Evolutionary conservation across 1,140 invertebrate species (phyloP).

Genomic region (Mercenaria mercenaria): DNA sequence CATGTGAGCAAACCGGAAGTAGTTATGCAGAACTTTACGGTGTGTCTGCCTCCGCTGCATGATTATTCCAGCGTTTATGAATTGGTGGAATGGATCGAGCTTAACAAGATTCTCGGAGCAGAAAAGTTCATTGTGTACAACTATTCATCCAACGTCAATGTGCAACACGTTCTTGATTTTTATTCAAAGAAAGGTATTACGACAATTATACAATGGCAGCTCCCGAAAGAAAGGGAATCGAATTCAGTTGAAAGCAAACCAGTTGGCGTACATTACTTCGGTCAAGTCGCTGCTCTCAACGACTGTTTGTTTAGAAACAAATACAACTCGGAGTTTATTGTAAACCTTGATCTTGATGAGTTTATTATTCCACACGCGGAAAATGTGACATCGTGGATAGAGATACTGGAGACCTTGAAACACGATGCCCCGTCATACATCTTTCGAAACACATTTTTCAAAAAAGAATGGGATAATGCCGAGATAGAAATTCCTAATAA

Average conservation of each 20-base stretch:
- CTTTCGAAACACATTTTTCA: conserved; percentile 57
- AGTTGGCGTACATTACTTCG: conserved; percentile 36
- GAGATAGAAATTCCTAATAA: background rate
- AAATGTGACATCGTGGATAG: background rate
- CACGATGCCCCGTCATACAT: background rate
- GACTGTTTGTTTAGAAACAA: conserved; percentile 53
- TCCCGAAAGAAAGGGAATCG: conserved; percentile 89
- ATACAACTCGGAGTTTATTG: conserved; percentile 1
- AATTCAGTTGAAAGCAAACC: background rate
- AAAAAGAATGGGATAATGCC: conserved; percentile 40
- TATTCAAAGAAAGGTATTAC: conserved; percentile 89
- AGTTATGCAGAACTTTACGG: background rate
- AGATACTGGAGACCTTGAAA: background rate
- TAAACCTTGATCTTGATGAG: conserved; percentile 51
- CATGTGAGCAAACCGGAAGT: background rate
- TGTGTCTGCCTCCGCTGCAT: conserved; percentile 1
- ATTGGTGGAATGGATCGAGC: conserved; percentile 96
- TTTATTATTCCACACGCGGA: conserved; percentile 33
- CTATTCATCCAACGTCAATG: conserved; percentile 93
- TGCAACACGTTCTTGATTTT: conserved; percentile 89
- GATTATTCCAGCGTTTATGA: conserved; percentile 93
- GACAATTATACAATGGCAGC: conserved; percentile 93
- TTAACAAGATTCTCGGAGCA: conserved; percentile 94
- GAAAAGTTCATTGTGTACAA: conserved; percentile 97
- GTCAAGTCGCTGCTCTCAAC: conserved; percentile 38